Percentiles rank a stretch among this genome's conserved stretches.
Evolutionary conservation across 2,113 vertebrate species (phyloP).

Genomic region (Poeciliopsis turrubarensis): DNA sequence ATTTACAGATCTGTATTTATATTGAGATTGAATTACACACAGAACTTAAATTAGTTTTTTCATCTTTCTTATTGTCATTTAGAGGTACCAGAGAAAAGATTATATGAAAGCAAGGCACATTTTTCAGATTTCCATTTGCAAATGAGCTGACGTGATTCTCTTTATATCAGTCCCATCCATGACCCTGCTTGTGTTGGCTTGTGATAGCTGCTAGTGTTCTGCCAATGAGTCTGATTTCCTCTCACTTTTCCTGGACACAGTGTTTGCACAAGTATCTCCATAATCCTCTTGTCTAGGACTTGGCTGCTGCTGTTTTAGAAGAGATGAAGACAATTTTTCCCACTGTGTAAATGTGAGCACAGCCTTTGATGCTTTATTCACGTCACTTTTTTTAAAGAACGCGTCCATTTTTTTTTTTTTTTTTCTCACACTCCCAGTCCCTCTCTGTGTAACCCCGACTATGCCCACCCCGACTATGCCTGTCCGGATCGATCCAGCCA

Average conservation of each 20-base stretch:
- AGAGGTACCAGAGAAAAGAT: too few species aligned
- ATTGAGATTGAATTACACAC: too few species aligned
- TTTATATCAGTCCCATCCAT: constrained; percentile 12
- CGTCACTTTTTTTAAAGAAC: constrained; percentile 63
- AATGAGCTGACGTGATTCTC: too few species aligned
- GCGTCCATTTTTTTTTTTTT: constrained; percentile 39
- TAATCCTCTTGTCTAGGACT: constrained; percentile 49
- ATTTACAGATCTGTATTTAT: too few species aligned
- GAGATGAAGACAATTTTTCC: constrained; percentile 56
- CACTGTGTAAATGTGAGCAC: constrained; percentile 38
- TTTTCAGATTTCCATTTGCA: too few species aligned
- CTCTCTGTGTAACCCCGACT: constrained; percentile 17
- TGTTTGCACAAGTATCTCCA: constrained; percentile 44
- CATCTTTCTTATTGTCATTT: too few species aligned
- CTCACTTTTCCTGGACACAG: constrained; percentile 42
- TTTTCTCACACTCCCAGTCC: constrained; percentile 11
- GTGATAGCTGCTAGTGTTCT: constrained; percentile 2
- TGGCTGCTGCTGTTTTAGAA: constrained; percentile 41
- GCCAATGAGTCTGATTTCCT: constrained; percentile 24
- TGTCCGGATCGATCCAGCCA: constrained; percentile 74
- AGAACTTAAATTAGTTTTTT: too few species aligned
- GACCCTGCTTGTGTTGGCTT: neutral
- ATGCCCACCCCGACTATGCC: constrained; percentile 6
- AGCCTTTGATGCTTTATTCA: constrained; percentile 76
- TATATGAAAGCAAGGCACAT: too few species aligned